These are phyloP conservation scores for Polyergus mexicanus DNA, from an alignment of 1,140 invertebrate genomes.

Conservation along the genomic window DNA sequence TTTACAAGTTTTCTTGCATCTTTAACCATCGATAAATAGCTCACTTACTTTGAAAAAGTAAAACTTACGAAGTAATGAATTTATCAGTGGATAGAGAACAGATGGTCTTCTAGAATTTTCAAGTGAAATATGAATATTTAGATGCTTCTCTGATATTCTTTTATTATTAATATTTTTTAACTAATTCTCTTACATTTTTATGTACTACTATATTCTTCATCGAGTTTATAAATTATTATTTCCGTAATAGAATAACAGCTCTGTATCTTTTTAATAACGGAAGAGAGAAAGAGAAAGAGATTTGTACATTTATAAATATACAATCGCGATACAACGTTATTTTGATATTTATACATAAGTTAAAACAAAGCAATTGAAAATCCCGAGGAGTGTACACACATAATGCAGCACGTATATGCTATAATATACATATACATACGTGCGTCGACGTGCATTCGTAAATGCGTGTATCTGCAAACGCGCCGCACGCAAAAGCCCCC, in stretches of 20 bases:
- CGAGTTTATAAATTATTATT: not conserved
- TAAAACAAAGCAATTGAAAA: constrained; percentile 37
- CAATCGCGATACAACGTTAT: not conserved
- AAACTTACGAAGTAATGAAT: not conserved
- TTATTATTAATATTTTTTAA: not conserved
- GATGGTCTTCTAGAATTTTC: not conserved
- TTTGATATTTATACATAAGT: constrained; percentile 20
- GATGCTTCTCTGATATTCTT: no score
- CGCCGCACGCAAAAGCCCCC: constrained; percentile 2
- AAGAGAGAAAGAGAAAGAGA: not conserved
- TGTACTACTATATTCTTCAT: not conserved
- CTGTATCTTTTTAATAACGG: not conserved
- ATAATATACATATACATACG: constrained; percentile 55
- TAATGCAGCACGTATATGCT: not conserved
- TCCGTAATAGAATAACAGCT: not conserved
- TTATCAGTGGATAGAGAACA: not conserved
- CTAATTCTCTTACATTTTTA: not conserved
- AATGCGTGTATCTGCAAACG: constrained; percentile 24
- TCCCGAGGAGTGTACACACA: constrained; percentile 12
- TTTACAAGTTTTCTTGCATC: constrained; percentile 4
- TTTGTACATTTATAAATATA: not conserved
- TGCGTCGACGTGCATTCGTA: constrained; percentile 31
- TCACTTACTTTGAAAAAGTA: not conserved
- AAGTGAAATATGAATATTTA: constrained; percentile 6
- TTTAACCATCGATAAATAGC: constrained; percentile 40